Evolutionary conservation across 2,888 invertebrate species (phyloP).

Genomic region (Ichneumoninae sp.): DNA sequence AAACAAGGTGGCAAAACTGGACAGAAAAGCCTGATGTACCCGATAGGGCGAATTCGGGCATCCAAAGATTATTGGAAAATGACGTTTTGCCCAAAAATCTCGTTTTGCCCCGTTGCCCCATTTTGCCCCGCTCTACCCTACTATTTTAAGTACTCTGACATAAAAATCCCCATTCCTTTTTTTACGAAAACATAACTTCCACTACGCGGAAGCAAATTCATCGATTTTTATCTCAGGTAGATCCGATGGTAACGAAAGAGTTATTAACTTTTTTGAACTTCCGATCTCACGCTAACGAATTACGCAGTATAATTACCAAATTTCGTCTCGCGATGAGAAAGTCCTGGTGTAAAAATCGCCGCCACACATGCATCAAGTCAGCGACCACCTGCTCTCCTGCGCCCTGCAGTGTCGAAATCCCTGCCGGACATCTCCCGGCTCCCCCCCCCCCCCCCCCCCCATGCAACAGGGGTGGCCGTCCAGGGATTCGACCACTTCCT

Average conservation of each 20-base stretch:
- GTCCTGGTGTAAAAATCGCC: constrained; percentile 2
- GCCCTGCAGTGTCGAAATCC: constrained; percentile 43
- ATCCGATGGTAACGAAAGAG: constrained; percentile 3
- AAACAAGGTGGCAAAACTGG: too few relatives aligned
- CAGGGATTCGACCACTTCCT: constrained; percentile 30
- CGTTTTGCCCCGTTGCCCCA: too few relatives aligned
- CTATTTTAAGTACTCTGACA: too few relatives aligned
- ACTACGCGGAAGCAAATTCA: neutral
- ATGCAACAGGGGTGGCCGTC: constrained; percentile 51
- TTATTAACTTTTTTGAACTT: constrained; percentile 8
- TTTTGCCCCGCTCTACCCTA: too few relatives aligned
- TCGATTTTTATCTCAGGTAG: constrained; percentile 29
- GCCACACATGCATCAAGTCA: constrained; percentile 35
- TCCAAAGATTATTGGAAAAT: too few relatives aligned
- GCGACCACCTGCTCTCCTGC: constrained; percentile 68
- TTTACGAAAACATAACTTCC: too few relatives aligned
- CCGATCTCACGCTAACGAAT: constrained; percentile 3
- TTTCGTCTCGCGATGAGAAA: neutral
- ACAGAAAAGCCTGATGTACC: too few relatives aligned
- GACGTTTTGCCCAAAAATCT: too few relatives aligned
- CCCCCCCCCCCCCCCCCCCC: constrained; percentile 25
- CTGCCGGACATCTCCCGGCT: constrained; percentile 54
- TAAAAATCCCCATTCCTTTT: too few relatives aligned
- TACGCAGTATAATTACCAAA: neutral
- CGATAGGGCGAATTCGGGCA: too few relatives aligned